Percentiles rank a stretch among this genome's conserved stretches.
Conservation (phyloP, 2,113 vertebrate species). For the Pristiophorus japonicus region DNA sequence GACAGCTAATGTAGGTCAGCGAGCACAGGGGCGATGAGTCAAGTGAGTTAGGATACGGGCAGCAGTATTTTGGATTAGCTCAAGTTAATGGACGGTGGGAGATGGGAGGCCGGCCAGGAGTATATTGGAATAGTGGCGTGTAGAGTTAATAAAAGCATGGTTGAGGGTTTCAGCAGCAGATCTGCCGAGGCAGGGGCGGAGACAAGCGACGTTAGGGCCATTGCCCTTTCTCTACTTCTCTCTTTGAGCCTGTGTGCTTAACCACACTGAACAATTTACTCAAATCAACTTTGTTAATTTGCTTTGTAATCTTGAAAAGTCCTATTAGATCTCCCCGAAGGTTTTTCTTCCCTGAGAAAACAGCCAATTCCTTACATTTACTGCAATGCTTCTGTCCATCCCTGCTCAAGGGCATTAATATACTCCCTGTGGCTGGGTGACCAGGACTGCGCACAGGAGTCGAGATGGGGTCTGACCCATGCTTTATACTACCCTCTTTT, state of each 20-base stretch:
- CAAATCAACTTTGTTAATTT: not conserved
- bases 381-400: not conserved
- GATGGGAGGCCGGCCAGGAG: not conserved
- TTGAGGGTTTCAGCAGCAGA: not conserved
- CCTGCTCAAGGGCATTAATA: not conserved
- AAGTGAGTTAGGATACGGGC: not conserved
- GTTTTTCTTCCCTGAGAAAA: not conserved
- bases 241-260: not conserved
- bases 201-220: not conserved
- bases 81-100: not conserved
- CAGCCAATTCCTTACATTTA: not conserved
- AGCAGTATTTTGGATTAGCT: not conserved
- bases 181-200: not conserved
- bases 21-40: not conserved
- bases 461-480: not conserved
- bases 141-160: not conserved
- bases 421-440: not conserved
- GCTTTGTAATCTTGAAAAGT: not conserved
- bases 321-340: not conserved
- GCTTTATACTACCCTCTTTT: not conserved
- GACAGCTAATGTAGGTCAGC: not conserved
- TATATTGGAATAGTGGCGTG: not conserved
- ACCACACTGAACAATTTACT: not conserved
- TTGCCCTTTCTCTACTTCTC: not conserved
- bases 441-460: not conserved